Evolutionary conservation across 1,140 invertebrate species (phyloP).

Genomic region (Pseudomyrmex flavicornis): DNA sequence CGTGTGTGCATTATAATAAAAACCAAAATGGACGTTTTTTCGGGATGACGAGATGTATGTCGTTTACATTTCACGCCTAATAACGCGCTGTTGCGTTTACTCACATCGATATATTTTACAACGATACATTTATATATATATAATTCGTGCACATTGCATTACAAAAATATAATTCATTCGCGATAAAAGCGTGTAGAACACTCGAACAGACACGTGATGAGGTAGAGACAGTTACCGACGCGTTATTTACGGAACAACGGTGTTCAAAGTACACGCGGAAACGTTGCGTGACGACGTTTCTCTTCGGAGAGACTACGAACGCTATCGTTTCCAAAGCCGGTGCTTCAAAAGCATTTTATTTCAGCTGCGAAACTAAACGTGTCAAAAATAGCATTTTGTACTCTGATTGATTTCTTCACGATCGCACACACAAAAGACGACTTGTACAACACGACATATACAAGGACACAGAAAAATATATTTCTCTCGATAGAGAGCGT

Average conservation of each 20-base stretch:
- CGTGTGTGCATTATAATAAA: background rate
- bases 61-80: no score
- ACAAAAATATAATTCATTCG: slow-evolving; percentile 72
- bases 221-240: slow-evolving; percentile 63
- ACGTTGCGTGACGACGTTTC: background rate
- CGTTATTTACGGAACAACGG: slow-evolving; percentile 43
- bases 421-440: background rate
- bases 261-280: slow-evolving; percentile 47
- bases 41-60: no score
- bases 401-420: slow-evolving; percentile 4
- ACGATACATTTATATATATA: slow-evolving; percentile 40
- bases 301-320: no score
- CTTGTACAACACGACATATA: background rate
- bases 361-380: slow-evolving; percentile 14
- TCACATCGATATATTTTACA: background rate
- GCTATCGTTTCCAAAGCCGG: slow-evolving; percentile 18
- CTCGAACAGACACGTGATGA: slow-evolving; percentile 57
- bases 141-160: slow-evolving; percentile 65
- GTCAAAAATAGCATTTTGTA: slow-evolving; percentile 28
- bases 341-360: slow-evolving; percentile 23
- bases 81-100: background rate
- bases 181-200: slow-evolving; percentile 64
- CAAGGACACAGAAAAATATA: slow-evolving; percentile 27
- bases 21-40: background rate
- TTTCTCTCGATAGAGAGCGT: slow-evolving; percentile 13